These are phyloP conservation scores for Cantharis flavilabris DNA, from an alignment of 2,888 invertebrate species.

Conservation along the genomic window DNA sequence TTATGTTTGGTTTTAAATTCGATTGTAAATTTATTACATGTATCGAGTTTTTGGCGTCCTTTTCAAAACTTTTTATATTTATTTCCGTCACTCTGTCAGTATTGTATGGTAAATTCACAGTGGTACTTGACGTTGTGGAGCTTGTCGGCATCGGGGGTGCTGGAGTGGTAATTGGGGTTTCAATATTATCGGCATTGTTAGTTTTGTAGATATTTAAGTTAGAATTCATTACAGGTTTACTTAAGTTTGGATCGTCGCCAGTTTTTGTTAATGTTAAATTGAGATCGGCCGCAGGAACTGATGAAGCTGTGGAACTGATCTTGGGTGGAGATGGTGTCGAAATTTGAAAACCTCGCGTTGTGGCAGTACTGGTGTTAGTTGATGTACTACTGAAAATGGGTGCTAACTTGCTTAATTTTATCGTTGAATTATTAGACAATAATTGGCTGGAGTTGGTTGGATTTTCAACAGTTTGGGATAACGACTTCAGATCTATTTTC, in stretches of 20 bases:
- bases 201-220: neutral
- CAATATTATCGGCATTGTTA: neutral
- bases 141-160: neutral
- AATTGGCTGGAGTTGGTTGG: neutral
- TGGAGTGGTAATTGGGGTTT: neutral
- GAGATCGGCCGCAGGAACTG: neutral
- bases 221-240: no score
- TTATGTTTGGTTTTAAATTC: slow-evolving; percentile 55
- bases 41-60: slow-evolving; percentile 39
- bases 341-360: neutral
- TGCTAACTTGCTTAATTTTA: neutral
- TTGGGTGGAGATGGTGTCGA: neutral
- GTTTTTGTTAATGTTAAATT: neutral
- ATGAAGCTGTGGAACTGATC: neutral
- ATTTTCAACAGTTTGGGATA: neutral
- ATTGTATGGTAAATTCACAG: neutral
- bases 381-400: neutral
- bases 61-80: slow-evolving; percentile 29
- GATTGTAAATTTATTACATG: slow-evolving; percentile 23
- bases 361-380: neutral
- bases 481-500: neutral
- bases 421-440: neutral
- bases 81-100: neutral
- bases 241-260: neutral
- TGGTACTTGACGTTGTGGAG: neutral